A percentile compares a stretch with the other conserved stretches of the same genome.
phyloP scores from a whole-genome alignment of 2,113 vertebrate species.

The Lichenostomus cassidix region DNA sequence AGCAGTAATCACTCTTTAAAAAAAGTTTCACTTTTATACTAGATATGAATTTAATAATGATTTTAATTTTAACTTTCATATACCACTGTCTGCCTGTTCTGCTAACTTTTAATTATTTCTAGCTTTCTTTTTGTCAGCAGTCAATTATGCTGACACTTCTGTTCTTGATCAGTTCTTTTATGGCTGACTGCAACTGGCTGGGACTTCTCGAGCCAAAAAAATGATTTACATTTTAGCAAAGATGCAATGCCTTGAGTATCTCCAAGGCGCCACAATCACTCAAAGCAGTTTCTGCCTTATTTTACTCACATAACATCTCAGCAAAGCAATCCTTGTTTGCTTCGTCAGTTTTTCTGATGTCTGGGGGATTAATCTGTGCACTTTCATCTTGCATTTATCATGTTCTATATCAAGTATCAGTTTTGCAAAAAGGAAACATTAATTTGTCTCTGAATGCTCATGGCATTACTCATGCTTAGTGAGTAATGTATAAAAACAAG shows the following conservation, averaged over 20 bases:
- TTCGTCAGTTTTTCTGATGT: background rate
- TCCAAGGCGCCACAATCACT: background rate
- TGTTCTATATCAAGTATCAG: background rate
- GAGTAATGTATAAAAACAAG: background rate
- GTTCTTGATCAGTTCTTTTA: background rate
- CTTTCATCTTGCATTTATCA: background rate
- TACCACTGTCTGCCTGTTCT: background rate
- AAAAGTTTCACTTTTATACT: background rate
- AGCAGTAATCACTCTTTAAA: background rate
- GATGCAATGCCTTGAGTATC: background rate
- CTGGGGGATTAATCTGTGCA: background rate
- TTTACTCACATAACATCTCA: background rate
- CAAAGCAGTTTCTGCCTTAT: background rate
- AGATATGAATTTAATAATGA: background rate
- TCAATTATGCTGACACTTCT: background rate
- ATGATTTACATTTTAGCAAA: background rate
- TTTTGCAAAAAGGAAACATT: background rate
- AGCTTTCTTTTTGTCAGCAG: background rate
- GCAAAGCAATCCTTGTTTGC: background rate
- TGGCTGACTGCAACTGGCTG: background rate
- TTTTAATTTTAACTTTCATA: background rate
- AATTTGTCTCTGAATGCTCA: background rate
- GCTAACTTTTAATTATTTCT: background rate
- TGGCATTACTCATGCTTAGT: background rate
- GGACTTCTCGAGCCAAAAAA: background rate